Evolutionary conservation across 2,888 invertebrate species (phyloP).

Genomic region (Dorcus parallelipipedus): DNA sequence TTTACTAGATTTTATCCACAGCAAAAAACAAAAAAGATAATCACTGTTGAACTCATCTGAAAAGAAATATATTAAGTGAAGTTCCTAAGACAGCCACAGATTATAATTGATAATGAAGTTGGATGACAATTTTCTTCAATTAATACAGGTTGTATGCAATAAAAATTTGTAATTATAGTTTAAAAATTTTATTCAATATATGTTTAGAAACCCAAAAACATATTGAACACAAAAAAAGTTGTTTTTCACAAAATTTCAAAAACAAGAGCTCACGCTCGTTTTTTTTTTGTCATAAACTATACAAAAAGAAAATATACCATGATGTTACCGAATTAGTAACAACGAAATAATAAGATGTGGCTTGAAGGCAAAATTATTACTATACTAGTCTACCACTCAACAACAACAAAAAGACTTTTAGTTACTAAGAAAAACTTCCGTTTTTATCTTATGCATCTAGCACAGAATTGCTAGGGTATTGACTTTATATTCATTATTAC

Average conservation of each 20-base stretch:
- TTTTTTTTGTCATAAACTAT: constrained; percentile 6
- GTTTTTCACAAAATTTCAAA: constrained; percentile 9
- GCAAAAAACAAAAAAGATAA: too few species aligned
- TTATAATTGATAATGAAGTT: too few species aligned
- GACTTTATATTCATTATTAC: constrained; percentile 12
- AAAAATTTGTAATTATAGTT: constrained; percentile 3
- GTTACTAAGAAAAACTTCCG: constrained; percentile 5
- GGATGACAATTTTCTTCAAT: too few species aligned
- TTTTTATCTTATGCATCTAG: constrained; percentile 2
- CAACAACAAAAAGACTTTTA: constrained; percentile 1
- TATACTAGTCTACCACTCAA: constrained; percentile 11
- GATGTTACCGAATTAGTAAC: constrained; percentile 1
- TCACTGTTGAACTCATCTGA: too few species aligned
- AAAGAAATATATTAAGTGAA: too few species aligned
- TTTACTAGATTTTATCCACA: too few species aligned
- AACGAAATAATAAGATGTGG: constrained; percentile 5
- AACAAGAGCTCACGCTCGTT: constrained; percentile 6
- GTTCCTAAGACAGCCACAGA: too few species aligned
- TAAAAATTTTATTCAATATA: constrained; percentile 11
- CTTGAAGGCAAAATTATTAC: constrained; percentile 16
- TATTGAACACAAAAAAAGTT: constrained; percentile 13
- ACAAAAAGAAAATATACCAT: background rate
- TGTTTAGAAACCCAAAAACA: constrained; percentile 14
- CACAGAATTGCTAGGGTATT: constrained; percentile 11
- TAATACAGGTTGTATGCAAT: too few species aligned